Evolutionary conservation across 92 coral and sea anemone genomes (phyloP), one percentile per base, ranked within the genome.

Genomic region (Palythoa caribaeorum): DNA sequence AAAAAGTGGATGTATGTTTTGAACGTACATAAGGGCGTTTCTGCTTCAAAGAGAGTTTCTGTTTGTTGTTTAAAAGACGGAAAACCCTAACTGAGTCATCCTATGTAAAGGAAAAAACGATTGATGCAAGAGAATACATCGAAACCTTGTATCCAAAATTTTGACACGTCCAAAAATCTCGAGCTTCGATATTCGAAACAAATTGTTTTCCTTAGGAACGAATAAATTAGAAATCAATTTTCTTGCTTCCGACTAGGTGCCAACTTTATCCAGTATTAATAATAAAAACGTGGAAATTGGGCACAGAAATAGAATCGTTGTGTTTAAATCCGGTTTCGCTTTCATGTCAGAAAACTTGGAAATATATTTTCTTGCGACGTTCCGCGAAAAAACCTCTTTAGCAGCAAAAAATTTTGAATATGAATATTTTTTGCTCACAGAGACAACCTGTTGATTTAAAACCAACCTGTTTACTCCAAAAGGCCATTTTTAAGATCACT

Each of bases 401-500:
- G 3, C 5, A 6, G 20, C n/a, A 36, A 35, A 62, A 81, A 65
- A 19, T 19, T 65, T 40, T 6, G 44, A 62, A 48, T 37, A 48
- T 37, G 60, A 57, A 48, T 53, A 48, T 37, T 57, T 79, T 80
- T 65, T 38, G 44, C 68, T 17, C n/a, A 15, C 20, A 17, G 69
- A 62, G 89, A 71, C 94, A 95, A 95, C 98, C 98, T 95, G 98
- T 95, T 95, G 98, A 95, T 76, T 88, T 90, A 38, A 38, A 88
- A 73, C 65, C 90, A 93, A 93, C 98, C 98, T 93, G 94, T 75
- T 85, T 47, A 40, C 76, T 44, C 40, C 44, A 87, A 88, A 88
- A 93, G 65, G 78, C 89, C 71, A 88, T 90, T 91, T 91, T 89
- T 72, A 40, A 84, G 86, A 95, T 95, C 91, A 91, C 98, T 93